These are phyloP conservation scores for Sinodicranocentrus sp. DNA, from an alignment of 2,888 invertebrate genomes.

Conservation along the genomic window DNA sequence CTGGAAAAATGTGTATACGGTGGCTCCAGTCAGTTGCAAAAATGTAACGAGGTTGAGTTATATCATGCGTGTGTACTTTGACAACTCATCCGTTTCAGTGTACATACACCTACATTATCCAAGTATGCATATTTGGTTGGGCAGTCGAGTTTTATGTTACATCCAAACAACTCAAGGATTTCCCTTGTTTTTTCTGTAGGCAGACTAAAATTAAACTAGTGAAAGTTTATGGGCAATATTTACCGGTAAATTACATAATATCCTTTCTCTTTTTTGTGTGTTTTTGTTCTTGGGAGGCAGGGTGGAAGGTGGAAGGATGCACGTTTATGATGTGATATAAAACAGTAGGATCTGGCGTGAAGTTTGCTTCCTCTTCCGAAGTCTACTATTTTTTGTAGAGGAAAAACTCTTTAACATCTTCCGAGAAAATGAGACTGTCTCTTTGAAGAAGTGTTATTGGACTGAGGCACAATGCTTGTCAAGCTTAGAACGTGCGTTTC, in stretches of 20 bases:
- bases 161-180: too few relatives aligned
- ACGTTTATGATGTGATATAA: slow-evolving; percentile 1
- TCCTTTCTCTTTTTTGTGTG: neutral
- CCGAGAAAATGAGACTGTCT: slow-evolving; percentile 73
- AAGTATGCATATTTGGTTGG: slow-evolving; percentile 6
- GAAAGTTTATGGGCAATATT: slow-evolving; percentile 70
- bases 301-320: neutral
- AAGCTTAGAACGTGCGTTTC: too few relatives aligned
- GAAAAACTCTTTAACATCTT: slow-evolving; percentile 36
- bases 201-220: slow-evolving; percentile 69
- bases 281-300: neutral
- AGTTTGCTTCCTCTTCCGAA: slow-evolving; percentile 3
- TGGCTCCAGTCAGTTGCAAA: too few relatives aligned
- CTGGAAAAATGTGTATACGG: neutral
- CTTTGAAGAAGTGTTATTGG: slow-evolving; percentile 73
- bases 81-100: slow-evolving; percentile 19
- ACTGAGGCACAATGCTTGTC: slow-evolving; percentile 19
- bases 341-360: slow-evolving; percentile 3
- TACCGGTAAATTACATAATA: slow-evolving; percentile 71
- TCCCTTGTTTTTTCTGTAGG: slow-evolving; percentile 17
- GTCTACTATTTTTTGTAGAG: slow-evolving; percentile 38
- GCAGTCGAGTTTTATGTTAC: too few relatives aligned
- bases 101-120: too few relatives aligned
- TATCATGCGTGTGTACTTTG: neutral
- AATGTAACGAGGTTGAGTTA: neutral